phyloP scores from a whole-genome alignment of 92 coral and sea anemone species.

The Nematostella vectensis region DNA sequence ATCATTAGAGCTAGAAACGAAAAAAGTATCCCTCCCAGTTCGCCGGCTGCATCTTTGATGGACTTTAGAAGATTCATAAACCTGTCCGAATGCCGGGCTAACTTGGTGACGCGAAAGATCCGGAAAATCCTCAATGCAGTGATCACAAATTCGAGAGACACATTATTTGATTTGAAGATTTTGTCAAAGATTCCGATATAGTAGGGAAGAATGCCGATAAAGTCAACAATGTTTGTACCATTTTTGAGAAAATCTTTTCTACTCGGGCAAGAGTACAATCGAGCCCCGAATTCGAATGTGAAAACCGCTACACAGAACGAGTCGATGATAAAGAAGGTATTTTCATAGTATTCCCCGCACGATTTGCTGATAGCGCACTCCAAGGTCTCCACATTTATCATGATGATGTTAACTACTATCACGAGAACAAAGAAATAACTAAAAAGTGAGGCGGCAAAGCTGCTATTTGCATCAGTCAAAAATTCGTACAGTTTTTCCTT shows the following conservation, averaged over 20 bases:
- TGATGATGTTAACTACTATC: constrained; percentile 9
- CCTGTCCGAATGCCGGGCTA: constrained; percentile 28
- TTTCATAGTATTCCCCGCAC: constrained; percentile 24
- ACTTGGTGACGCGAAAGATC: constrained; percentile 35
- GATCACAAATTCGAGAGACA: constrained; percentile 9
- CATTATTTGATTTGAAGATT: constrained; percentile 5
- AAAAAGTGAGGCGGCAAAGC: constrained; percentile 7
- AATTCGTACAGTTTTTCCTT: constrained; percentile 11
- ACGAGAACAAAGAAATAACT: constrained; percentile 7
- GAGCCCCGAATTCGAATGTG: constrained; percentile 28
- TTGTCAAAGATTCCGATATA: constrained; percentile 33
- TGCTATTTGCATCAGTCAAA: constrained; percentile 7
- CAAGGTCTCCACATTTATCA: constrained; percentile 20
- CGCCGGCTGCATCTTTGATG: constrained; percentile 11
- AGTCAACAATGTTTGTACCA: constrained; percentile 30
- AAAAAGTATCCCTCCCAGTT: constrained; percentile 16
- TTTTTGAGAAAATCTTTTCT: constrained; percentile 26
- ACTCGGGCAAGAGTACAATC: constrained; percentile 17
- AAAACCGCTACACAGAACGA: constrained; percentile 31
- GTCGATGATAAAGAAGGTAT: constrained; percentile 21
- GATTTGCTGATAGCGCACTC: constrained; percentile 10
- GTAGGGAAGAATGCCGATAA: constrained; percentile 32
- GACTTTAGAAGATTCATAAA: constrained; percentile 14
- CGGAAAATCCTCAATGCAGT: constrained; percentile 34
- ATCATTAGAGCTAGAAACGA: constrained; percentile 20